Evolutionary conservation across 2,113 vertebrate genomes (phyloP), one percentile per base, ranked within the genome.

Genomic region (Pavo muticus): DNA sequence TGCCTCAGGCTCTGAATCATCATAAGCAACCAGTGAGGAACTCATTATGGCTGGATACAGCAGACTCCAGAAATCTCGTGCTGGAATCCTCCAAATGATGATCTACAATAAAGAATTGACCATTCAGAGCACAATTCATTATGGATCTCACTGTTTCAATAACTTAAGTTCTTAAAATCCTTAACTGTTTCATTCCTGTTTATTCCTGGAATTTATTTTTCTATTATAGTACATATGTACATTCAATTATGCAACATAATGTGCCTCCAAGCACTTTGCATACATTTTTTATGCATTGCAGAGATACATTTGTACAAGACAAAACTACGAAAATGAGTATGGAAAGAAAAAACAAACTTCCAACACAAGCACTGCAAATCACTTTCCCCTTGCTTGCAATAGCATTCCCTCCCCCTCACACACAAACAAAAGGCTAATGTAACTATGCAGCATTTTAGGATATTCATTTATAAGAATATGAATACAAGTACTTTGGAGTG

Each of bases 1-100:
- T 47, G 97, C 90, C 73, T 99, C 99, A 9, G 98, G 98, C 82
- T 98, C 99, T 12, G 99, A 99, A 79, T 99, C 98, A 11, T 99
- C 99, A 84, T 99, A 99, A 54, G 98, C 98, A 95, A 99, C 99
- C 91, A 99, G 92, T 2, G 98, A 98, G 0, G 21, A 92, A 78
- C 97, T 98, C 99, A 99, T 99, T 81, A 76, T 59, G 75, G 70
- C 40, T 60, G 82, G 72, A 48, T 87, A 82, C 60, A 59, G 78
- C 32, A 86, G 76, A 63, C 50, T 86, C 19, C 59, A 70, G 12
- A 81, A 91, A 88, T 44, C 35, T 90, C 92, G 74, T 17, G 59
- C 69, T 91, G 83, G 60, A 92, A 93, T 90, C 87, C 73, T 97
- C 91, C 89, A 69, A 84, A 95, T 59, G 73, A 86, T 19, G 32